Percentiles rank a stretch among this genome's conserved stretches.
Evolutionary conservation across 2,113 vertebrate species (phyloP).

Genomic region (Esox niger): DNA sequence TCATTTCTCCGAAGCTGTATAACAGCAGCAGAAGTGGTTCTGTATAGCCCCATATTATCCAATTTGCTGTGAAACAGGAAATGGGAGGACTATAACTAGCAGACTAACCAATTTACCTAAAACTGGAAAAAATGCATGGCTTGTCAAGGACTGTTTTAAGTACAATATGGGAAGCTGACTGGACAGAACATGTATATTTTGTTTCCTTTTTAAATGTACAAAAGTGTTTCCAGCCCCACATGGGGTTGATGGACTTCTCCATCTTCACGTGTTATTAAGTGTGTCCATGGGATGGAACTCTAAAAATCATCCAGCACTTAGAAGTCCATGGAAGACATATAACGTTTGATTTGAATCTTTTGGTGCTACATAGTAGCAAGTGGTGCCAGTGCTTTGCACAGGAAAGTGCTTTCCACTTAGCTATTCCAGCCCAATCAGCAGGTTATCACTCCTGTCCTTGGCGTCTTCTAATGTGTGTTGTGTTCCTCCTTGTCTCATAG

Average conservation of each 20-base stretch:
- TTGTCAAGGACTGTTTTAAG: not conserved
- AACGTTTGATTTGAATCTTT: not conserved
- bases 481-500: constrained; percentile 20
- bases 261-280: not conserved
- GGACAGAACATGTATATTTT: not conserved
- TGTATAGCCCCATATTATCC: constrained; percentile 33
- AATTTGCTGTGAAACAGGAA: constrained; percentile 37
- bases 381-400: too few relatives aligned
- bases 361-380: not conserved
- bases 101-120: constrained; percentile 37
- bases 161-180: not conserved
- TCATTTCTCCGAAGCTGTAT: constrained; percentile 30
- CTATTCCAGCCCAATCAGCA: too few relatives aligned
- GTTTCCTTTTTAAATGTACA: not conserved
- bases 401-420: too few relatives aligned
- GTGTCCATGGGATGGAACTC: not conserved
- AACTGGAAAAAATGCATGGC: constrained; percentile 9
- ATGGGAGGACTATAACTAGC: constrained; percentile 7
- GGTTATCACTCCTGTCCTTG: not conserved
- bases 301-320: not conserved
- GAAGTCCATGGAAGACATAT: not conserved
- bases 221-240: not conserved
- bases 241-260: not conserved
- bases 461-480: not conserved
- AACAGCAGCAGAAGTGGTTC: constrained; percentile 23